phyloP scores from a whole-genome alignment of 2,888 invertebrate genomes.

The Ctena decussata region DNA sequence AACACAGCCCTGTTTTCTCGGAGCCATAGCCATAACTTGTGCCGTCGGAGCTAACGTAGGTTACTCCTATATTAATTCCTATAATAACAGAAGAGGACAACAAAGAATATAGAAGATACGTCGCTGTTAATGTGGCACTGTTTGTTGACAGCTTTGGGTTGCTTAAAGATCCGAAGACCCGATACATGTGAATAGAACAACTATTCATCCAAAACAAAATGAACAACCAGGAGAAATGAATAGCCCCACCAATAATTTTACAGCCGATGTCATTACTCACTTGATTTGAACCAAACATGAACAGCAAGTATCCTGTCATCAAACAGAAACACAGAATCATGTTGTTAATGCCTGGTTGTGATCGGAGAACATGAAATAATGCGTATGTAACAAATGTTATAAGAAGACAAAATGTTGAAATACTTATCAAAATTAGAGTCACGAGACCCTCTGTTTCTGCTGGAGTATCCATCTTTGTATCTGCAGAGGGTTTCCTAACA shows the following conservation, averaged over 20 bases:
- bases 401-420: conserved; percentile 57
- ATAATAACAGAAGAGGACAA: conserved; percentile 20
- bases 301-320: conserved; percentile 55
- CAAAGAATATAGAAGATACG: conserved; percentile 16
- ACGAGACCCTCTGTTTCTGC: conserved; percentile 18
- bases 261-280: conserved; percentile 37
- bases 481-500: background rate
- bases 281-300: conserved; percentile 44
- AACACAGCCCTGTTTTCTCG: background rate
- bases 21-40: conserved; percentile 54
- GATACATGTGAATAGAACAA: conserved; percentile 70
- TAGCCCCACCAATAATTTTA: conserved; percentile 50
- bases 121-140: background rate
- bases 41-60: background rate
- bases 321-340: conserved; percentile 58
- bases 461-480: background rate
- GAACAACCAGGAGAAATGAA: conserved; percentile 70
- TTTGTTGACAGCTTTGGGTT: background rate
- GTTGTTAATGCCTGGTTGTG: conserved; percentile 64
- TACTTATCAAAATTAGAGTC: conserved; percentile 29
- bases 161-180: conserved; percentile 42
- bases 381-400: conserved; percentile 63
- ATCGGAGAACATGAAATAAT: conserved; percentile 43
- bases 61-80: background rate
- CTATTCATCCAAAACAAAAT: conserved; percentile 64